These are phyloP conservation scores for Hydrozoanthus gracilis DNA, from an alignment of 92 coral and sea anemone genomes.

Conservation along the genomic window DNA sequence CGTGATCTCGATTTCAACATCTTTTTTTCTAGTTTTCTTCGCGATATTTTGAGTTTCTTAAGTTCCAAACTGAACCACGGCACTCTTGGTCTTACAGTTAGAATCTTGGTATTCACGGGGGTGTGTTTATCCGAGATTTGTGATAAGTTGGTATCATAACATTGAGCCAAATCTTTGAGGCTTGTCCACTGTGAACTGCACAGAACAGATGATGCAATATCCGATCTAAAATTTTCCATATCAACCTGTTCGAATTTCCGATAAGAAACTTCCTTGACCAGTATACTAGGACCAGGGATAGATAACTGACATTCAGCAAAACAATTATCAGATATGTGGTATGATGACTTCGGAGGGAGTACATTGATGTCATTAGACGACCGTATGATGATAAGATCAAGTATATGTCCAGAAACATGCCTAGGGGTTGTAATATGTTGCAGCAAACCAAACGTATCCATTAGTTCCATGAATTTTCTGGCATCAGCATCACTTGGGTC, in stretches of 20 bases:
- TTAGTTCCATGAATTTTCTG: not conserved
- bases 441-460: constrained; percentile 19
- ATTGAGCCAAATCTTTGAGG: no score
- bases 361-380: constrained; percentile 1
- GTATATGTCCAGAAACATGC: not conserved
- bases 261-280: not conserved
- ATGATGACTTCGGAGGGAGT: constrained; percentile 26
- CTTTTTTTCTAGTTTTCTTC: constrained; percentile 28
- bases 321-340: constrained; percentile 58
- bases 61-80: no score
- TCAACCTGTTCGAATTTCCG: constrained; percentile 21
- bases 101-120: no score
- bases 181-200: no score
- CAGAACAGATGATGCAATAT: not conserved
- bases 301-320: constrained; percentile 53
- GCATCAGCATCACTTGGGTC: constrained; percentile 1
- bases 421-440: not conserved
- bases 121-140: no score
- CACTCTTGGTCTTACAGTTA: constrained; percentile 10
- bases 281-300: no score
- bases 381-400: not conserved
- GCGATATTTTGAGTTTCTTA: not conserved
- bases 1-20: constrained; percentile 30
- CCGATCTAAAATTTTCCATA: constrained; percentile 21
- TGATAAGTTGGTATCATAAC: not conserved